Conservation (phyloP, 2,113 vertebrate species). For the human region GRCh38 chr19:56146001-56146500, state of each 20-base stretch:
- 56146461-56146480: neutral
- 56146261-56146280: neutral
- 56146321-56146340: fast-evolving
- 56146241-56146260: neutral
- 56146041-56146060: neutral
- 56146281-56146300: fast-evolving
- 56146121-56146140: neutral
- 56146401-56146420: neutral
- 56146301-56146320: neutral
- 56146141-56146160: too few species aligned
- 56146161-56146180: neutral
- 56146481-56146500: neutral
- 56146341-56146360: neutral
- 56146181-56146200: fast-evolving
- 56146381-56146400: too few species aligned
- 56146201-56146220: fast-evolving
- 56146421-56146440: neutral
- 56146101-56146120: neutral
- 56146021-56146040: neutral
- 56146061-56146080: neutral
- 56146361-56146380: neutral
- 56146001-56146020: neutral
- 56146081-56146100: neutral
- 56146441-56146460: neutral
- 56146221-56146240: neutral